Percentiles rank a stretch among this genome's conserved stretches.
Evolutionary conservation across 1,140 invertebrate species (phyloP).

Genomic region (Marisa cornuarietis): DNA sequence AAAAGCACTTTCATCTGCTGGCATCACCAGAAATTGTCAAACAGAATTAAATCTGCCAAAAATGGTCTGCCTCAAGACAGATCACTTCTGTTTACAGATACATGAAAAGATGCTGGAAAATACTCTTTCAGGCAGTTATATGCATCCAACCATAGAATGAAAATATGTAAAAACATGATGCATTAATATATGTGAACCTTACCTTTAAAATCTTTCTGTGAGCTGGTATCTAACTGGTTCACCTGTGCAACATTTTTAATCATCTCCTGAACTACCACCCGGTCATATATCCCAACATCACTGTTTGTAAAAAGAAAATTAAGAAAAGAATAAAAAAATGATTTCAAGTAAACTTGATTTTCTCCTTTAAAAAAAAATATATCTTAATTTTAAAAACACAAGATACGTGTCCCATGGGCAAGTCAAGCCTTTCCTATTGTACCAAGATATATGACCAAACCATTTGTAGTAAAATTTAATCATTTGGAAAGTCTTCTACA

Average conservation of each 20-base stretch:
- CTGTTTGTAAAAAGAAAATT: conserved; percentile 62
- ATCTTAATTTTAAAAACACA: neutral
- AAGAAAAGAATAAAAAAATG: conserved; percentile 1
- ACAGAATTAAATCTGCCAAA: neutral
- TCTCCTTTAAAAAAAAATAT: no score
- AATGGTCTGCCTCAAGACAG: neutral
- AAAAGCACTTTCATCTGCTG: neutral
- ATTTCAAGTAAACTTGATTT: conserved; percentile 4
- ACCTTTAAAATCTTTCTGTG: conserved; percentile 93
- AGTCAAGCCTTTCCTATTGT: no score
- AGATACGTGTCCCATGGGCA: no score
- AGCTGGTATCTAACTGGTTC: conserved; percentile 87
- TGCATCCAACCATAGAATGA: neutral
- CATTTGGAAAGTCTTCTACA: no score
- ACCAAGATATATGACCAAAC: no score
- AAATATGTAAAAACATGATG: neutral
- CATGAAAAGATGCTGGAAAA: neutral
- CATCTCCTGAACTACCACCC: conserved; percentile 96
- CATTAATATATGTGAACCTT: neutral
- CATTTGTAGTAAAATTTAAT: no score
- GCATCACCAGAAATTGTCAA: neutral
- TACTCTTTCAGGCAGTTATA: no score
- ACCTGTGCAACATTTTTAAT: conserved; percentile 97
- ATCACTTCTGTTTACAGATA: neutral
- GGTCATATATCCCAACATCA: conserved; percentile 92